phyloP scores from a whole-genome alignment of 2,113 vertebrate species.

The Tyrannus savana region DNA sequence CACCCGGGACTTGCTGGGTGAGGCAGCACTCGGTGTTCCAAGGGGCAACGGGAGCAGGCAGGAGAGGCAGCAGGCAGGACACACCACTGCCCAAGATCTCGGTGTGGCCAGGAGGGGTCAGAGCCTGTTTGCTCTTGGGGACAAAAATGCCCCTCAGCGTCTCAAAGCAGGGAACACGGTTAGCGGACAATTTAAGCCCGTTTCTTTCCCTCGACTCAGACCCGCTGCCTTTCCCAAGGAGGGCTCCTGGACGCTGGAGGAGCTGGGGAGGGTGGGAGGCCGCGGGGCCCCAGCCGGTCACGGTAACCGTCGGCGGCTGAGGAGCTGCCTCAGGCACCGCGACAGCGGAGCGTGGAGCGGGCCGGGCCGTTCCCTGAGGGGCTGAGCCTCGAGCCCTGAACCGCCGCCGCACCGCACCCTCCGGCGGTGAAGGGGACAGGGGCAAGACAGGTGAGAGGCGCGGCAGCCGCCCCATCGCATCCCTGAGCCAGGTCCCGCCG shows the following conservation, averaged over 20 bases:
- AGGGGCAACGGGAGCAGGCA: background rate
- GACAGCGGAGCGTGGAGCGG: background rate
- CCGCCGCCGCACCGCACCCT: background rate
- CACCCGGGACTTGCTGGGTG: fast-evolving
- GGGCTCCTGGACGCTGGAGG: no score
- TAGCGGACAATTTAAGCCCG: background rate
- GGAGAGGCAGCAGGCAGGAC: background rate
- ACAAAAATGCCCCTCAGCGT: background rate
- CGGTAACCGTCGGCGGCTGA: background rate
- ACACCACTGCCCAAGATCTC: background rate
- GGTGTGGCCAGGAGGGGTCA: background rate
- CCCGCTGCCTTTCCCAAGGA: background rate
- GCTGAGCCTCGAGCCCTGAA: background rate
- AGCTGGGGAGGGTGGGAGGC: fast-evolving
- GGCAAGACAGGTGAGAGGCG: background rate
- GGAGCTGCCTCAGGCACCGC: background rate
- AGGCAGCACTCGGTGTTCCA: background rate
- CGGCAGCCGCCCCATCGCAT: fast-evolving
- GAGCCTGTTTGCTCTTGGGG: background rate
- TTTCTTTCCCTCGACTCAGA: background rate
- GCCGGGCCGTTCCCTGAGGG: background rate
- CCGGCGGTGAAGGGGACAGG: background rate
- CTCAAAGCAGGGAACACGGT: background rate
- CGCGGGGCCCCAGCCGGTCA: background rate
- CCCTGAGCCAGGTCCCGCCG: background rate